phyloP scores from a whole-genome alignment of 2,888 invertebrate species.

The Agrotis puta region DNA sequence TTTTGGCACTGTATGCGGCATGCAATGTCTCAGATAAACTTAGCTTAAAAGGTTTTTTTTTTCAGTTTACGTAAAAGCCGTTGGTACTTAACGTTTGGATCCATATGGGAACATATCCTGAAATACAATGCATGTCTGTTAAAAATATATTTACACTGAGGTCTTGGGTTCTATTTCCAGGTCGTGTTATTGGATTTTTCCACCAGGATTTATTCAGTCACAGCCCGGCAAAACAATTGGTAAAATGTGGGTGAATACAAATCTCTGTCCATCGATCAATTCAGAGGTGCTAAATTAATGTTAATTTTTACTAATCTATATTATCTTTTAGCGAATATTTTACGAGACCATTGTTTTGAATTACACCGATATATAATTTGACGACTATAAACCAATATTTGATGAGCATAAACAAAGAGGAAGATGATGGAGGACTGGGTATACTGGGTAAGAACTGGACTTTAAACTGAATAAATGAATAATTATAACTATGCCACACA shows the following conservation, averaged over 20 bases:
- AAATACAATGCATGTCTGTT: background rate
- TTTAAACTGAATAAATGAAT: too few species aligned
- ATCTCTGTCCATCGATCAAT: too few species aligned
- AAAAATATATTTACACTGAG: background rate
- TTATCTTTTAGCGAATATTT: background rate
- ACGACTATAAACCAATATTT: too few species aligned
- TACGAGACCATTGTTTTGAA: background rate
- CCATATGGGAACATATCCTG: background rate
- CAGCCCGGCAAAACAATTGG: too few species aligned
- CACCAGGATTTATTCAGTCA: too few species aligned
- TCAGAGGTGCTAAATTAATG: too few species aligned
- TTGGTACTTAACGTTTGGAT: background rate
- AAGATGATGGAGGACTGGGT: too few species aligned
- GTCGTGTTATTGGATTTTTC: too few species aligned
- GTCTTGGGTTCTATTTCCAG: too few species aligned
- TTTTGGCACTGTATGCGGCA: constrained; percentile 76
- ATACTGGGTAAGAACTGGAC: too few species aligned
- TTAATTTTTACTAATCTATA: background rate
- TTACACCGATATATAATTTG: background rate
- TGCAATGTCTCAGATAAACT: constrained; percentile 63
- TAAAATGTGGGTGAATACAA: too few species aligned
- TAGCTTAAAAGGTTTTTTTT: constrained; percentile 41
- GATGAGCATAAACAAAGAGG: too few species aligned
- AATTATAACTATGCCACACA: background rate
- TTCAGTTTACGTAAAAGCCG: background rate